Base-by-base conservation (phyloP, 2,888 invertebrate species). In the Epiblema foenella region DNA sequence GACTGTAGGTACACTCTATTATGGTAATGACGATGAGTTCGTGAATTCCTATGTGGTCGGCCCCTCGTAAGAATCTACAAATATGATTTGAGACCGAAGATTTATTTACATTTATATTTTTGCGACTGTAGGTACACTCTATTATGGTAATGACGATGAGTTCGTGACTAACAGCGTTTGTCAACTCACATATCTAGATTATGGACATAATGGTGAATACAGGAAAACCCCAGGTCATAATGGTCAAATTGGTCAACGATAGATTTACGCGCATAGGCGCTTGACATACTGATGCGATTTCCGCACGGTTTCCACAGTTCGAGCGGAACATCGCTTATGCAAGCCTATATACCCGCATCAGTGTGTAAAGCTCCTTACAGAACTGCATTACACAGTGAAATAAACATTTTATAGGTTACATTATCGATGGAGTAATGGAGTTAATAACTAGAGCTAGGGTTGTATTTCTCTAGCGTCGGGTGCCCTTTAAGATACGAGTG, bases 191-290 rank as follows among this genome's bases (percentile, higher is more conserved):
- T 46, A 49, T n/a, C 24, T 24, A 51, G 12, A 52, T 63, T n/a
- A n/a, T n/a, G n/a, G n/a, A n/a, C n/a, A n/a, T n/a, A 52, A 64
- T 20, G 1, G 12, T 68, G 59, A 68, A 42, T 29, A 52, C 39
- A 39, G 67, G 68, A 60, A 68, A 68, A 60, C 42, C 68, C 68
- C 18, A 60, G 52, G 54, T 60, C 9, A 56, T 29, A 54, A 68
- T 59, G 68, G 52, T n/a, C 39, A 68, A 17, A 39, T n/a, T n/a
- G n/a, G n/a, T n/a, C n/a, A n/a, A n/a, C 20, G 33, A 39, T 42
- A 42, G 54, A 29, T 63, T 20, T n/a, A 39, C 54, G 60, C 54
- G 37, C 54, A 60, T 54, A 54, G 29, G 54, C 29, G 17, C 1
- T 20, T 37, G 17, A 39, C 10, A 12, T 29, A 59, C 42, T 17